Conservation (phyloP, 2,113 vertebrate genomes). For the Bujurquina vittata region DNA sequence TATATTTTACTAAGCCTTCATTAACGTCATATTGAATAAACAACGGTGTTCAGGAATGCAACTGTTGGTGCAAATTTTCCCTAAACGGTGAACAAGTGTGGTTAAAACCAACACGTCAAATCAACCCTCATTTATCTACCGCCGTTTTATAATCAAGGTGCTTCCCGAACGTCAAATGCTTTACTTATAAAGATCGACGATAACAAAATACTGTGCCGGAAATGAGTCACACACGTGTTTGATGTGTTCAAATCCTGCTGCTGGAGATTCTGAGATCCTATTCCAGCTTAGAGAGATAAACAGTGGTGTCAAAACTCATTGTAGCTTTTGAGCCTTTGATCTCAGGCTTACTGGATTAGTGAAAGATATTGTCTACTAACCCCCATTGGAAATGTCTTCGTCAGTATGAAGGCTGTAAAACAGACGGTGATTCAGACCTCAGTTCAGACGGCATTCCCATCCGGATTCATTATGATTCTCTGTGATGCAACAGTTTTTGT, state of each 20-base stretch:
- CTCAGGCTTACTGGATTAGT: not conserved
- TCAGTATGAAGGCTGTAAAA: not conserved
- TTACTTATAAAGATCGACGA: not conserved
- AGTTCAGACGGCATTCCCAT: not conserved
- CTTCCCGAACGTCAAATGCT: not conserved
- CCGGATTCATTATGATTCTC: not conserved
- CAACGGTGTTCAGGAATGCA: not conserved
- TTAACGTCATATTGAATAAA: not conserved
- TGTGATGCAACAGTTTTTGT: not conserved
- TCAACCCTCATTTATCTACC: not conserved
- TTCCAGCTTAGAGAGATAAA: not conserved
- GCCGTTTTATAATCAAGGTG: not conserved
- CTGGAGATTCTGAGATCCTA: not conserved
- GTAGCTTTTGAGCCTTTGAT: not conserved
- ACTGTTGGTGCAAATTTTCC: not conserved
- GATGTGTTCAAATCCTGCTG: not conserved
- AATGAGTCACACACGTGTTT: not conserved
- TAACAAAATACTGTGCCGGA: not conserved
- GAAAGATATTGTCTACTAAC: not conserved
- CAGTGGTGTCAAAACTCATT: not conserved
- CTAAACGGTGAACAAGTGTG: not conserved
- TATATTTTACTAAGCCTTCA: not conserved
- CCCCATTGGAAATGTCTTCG: not conserved
- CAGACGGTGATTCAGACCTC: not conserved
- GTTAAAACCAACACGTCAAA: constrained; percentile 1